Evolutionary conservation across 2,113 vertebrate species (phyloP).

Genomic region (Toxotes chatareus): DNA sequence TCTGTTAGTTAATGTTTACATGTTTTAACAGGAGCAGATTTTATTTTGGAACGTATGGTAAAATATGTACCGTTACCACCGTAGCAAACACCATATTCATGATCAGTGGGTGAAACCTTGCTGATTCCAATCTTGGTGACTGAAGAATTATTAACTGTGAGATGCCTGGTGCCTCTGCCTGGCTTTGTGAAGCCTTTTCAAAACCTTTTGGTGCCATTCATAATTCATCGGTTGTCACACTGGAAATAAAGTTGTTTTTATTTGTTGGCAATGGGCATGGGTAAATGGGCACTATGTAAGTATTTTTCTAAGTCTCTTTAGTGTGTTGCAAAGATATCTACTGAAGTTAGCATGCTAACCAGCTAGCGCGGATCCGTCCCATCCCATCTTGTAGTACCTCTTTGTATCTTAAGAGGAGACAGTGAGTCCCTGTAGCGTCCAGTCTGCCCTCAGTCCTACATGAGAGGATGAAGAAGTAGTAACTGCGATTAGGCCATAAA

Average conservation of each 20-base stretch:
- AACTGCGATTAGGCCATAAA: no score
- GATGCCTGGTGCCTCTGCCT: background rate
- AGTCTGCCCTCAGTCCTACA: no score
- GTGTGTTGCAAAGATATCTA: no score
- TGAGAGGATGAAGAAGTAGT: no score
- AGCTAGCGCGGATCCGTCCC: no score
- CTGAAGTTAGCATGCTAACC: no score
- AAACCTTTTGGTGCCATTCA: background rate
- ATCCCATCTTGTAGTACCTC: no score
- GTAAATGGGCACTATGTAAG: no score
- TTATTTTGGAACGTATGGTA: background rate
- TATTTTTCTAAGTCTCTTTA: no score
- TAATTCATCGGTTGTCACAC: background rate
- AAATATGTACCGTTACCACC: background rate
- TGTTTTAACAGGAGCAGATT: background rate
- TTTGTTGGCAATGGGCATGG: background rate
- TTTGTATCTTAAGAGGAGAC: no score
- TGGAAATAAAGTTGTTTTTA: background rate
- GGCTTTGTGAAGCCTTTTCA: background rate
- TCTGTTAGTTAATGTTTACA: background rate
- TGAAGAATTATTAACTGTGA: slow-evolving; percentile 18
- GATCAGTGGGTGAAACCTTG: background rate
- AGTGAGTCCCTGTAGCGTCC: no score
- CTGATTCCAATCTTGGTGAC: slow-evolving; percentile 2
- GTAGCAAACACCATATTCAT: background rate